A percentile compares a stretch with the other conserved stretches of the same genome.
phyloP scores from a whole-genome alignment of 2,888 invertebrate species.

The Cecidostiba fungosa region DNA sequence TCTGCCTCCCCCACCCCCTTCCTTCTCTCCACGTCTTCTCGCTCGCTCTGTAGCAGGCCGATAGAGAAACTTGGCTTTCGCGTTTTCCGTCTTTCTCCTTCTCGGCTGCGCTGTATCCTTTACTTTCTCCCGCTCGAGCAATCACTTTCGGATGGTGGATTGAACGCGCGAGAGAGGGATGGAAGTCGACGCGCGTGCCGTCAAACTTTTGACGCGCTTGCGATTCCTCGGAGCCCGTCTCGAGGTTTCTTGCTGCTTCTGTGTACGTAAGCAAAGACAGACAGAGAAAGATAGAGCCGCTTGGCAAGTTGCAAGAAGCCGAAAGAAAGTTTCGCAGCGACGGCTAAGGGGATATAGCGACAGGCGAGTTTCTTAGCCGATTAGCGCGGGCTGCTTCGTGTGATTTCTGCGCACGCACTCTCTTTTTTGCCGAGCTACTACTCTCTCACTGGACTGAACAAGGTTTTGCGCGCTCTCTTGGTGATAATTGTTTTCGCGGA shows the following conservation, averaged over 20 bases:
- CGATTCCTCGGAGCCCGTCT: slow-evolving; percentile 33
- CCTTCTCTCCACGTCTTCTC: slow-evolving; percentile 39
- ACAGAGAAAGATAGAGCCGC: slow-evolving; percentile 18
- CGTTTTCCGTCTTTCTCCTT: slow-evolving; percentile 21
- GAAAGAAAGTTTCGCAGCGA: slow-evolving; percentile 51
- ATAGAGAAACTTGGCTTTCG: slow-evolving; percentile 32
- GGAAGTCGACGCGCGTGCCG: slow-evolving; percentile 51
- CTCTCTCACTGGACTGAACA: background rate
- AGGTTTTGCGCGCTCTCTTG: background rate
- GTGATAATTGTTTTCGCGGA: slow-evolving; percentile 42
- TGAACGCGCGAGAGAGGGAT: slow-evolving; percentile 35
- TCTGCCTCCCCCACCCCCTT: slow-evolving; percentile 49
- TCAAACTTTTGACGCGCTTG: slow-evolving; percentile 60
- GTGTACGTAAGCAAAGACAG: slow-evolving; percentile 3
- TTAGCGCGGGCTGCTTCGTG: slow-evolving; percentile 47
- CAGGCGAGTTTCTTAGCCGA: slow-evolving; percentile 54
- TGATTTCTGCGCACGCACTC: slow-evolving; percentile 39
- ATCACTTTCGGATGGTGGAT: slow-evolving; percentile 18
- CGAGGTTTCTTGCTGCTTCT: slow-evolving; percentile 17
- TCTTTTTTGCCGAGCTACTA: background rate
- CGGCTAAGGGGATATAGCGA: slow-evolving; percentile 36
- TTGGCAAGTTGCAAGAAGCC: slow-evolving; percentile 43
- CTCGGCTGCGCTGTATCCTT: slow-evolving; percentile 6
- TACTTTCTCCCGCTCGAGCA: slow-evolving; percentile 17
- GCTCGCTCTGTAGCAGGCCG: slow-evolving; percentile 23